phyloP scores from a whole-genome alignment of 1,140 invertebrate species.

The Batillaria attramentaria region DNA sequence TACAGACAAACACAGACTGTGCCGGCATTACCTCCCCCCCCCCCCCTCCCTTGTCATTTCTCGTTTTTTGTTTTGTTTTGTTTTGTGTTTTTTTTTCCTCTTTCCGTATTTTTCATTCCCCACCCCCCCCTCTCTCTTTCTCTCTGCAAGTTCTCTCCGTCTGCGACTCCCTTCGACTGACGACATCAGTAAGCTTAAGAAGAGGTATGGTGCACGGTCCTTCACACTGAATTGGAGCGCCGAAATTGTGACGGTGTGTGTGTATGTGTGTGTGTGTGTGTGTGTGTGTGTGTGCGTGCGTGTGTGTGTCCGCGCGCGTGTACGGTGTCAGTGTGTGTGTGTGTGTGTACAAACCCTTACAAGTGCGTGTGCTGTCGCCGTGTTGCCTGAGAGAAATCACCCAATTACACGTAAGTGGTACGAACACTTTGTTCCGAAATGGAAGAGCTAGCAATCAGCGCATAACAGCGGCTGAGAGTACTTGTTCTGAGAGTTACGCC shows the following conservation, averaged over 20 bases:
- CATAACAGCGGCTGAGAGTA: too few species aligned
- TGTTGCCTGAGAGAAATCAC: too few species aligned
- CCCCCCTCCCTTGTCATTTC: too few species aligned
- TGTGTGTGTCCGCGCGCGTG: not conserved
- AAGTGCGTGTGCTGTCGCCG: too few species aligned
- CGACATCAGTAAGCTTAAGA: not conserved
- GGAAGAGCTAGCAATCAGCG: too few species aligned
- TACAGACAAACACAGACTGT: too few species aligned
- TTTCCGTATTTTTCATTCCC: not conserved
- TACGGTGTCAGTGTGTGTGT: not conserved
- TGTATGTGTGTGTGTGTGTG: slow-evolving; percentile 20
- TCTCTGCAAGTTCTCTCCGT: not conserved
- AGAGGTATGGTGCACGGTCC: not conserved
- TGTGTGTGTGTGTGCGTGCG: slow-evolving; percentile 11
- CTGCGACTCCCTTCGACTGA: not conserved
- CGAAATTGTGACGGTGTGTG: not conserved
- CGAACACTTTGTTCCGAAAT: too few species aligned
- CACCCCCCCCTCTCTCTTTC: not conserved
- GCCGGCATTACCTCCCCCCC: too few species aligned
- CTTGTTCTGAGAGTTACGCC: too few species aligned
- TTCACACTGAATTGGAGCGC: not conserved
- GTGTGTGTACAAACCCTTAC: slow-evolving; percentile 7
- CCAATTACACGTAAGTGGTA: too few species aligned
- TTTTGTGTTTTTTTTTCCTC: too few species aligned
- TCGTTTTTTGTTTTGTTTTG: too few species aligned